Percentiles rank a stretch among this genome's conserved stretches.
phyloP scores from a whole-genome alignment of 2,113 vertebrate species.

The Salvator merianae region DNA sequence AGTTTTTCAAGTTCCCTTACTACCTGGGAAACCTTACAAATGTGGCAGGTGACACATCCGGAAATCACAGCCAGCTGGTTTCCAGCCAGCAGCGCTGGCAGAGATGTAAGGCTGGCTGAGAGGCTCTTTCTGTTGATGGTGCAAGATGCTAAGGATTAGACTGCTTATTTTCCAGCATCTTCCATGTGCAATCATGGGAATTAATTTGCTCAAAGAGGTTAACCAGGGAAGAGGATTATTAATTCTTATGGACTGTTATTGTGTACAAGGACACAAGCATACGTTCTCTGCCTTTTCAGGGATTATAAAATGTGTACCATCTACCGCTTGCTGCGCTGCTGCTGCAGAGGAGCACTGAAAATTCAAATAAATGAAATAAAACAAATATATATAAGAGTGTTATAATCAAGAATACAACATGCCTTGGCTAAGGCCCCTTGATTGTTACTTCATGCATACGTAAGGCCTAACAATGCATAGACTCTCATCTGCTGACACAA shows the following conservation, averaged over 20 bases:
- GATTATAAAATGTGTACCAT: neutral
- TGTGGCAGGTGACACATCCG: neutral
- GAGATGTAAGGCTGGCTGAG: neutral
- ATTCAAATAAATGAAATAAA: constrained; percentile 11
- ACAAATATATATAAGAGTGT: constrained; percentile 18
- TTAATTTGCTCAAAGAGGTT: neutral
- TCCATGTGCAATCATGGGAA: neutral
- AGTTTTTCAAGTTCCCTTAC: too few species aligned
- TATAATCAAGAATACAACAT: neutral
- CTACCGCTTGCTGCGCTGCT: neutral
- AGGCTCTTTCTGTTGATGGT: neutral
- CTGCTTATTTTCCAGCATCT: neutral
- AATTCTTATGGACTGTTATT: neutral
- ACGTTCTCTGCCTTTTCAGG: neutral
- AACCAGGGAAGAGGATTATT: neutral
- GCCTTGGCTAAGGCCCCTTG: neutral
- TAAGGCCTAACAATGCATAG: neutral
- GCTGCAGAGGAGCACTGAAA: neutral
- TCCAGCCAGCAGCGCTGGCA: neutral
- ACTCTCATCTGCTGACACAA: constrained; percentile 9
- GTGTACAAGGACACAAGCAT: neutral
- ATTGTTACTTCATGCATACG: neutral
- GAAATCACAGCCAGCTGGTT: neutral
- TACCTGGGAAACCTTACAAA: neutral
- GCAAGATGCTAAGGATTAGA: neutral